phyloP scores from a whole-genome alignment of 1,140 invertebrate species.

The Drosophila orena region DNA sequence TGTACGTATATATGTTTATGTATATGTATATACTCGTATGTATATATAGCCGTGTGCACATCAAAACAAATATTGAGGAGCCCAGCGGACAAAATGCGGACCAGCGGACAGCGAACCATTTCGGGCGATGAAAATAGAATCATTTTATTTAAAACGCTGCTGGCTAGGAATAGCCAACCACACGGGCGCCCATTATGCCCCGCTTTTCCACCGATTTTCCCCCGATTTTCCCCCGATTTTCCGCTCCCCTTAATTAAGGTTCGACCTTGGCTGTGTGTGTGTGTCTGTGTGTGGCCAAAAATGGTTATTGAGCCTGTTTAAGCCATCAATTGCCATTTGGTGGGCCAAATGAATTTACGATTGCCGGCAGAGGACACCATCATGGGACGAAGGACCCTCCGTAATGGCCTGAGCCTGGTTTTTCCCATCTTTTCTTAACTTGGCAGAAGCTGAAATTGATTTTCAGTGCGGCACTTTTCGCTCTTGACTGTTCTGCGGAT shows the following conservation, averaged over 20 bases:
- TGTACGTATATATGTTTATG: too few species aligned
- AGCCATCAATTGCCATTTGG: constrained; percentile 58
- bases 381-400: background rate
- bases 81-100: constrained; percentile 1
- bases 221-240: background rate
- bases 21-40: too few species aligned
- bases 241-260: constrained; percentile 28
- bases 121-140: constrained; percentile 30
- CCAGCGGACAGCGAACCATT: constrained; percentile 13
- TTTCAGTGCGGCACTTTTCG: constrained; percentile 10
- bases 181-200: background rate
- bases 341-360: constrained; percentile 55
- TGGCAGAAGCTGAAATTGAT: constrained; percentile 49
- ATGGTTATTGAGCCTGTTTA: constrained; percentile 46
- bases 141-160: constrained; percentile 34
- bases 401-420: background rate
- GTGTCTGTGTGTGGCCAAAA: constrained; percentile 19
- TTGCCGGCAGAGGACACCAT: constrained; percentile 9
- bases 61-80: constrained; percentile 19
- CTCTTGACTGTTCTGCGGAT: constrained; percentile 17
- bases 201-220: background rate
- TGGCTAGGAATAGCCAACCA: constrained; percentile 9
- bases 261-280: background rate
- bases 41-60: constrained; percentile 1
- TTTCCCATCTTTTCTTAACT: constrained; percentile 5